These are phyloP conservation scores for Halcyon smyrnensis DNA, from an alignment of 2,797 vertebrate species.

Conservation along the genomic window DNA sequence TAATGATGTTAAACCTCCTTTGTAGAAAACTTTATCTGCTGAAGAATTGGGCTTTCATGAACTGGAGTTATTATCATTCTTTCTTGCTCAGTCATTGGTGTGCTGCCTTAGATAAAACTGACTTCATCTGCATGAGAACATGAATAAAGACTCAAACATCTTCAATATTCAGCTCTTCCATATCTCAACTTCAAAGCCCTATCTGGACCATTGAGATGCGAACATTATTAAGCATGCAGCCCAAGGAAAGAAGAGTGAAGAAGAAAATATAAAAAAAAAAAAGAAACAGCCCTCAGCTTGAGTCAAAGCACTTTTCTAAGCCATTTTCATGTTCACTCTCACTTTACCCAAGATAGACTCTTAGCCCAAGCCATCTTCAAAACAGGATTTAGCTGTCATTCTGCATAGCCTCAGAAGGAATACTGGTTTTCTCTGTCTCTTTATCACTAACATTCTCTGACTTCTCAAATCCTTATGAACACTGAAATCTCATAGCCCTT, in stretches of 20 bases:
- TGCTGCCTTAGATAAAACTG: not conserved
- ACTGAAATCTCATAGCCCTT: not conserved
- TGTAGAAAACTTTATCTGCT: not conserved
- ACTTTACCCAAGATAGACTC: not conserved
- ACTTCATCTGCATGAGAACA: constrained; percentile 12
- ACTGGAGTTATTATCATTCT: not conserved
- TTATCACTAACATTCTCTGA: not conserved
- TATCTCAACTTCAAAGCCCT: constrained; percentile 22
- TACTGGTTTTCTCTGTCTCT: not conserved
- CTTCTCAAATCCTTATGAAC: not conserved
- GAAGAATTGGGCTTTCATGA: not conserved
- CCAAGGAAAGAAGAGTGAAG: not conserved
- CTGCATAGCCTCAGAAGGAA: not conserved
- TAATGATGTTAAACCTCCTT: not conserved
- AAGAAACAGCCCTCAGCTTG: not conserved
- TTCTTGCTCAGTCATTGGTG: not conserved
- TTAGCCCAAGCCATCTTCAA: constrained; percentile 26
- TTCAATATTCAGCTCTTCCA: not conserved
- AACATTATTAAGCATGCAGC: not conserved
- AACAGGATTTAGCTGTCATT: constrained; percentile 27
- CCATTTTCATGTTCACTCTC: not conserved
- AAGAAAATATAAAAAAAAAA: not conserved
- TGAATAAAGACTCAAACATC: not conserved
- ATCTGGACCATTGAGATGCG: not conserved
- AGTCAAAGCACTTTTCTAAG: constrained; percentile 17